These are phyloP conservation scores for Darwinula stevensoni DNA, from an alignment of 2,888 invertebrate species.

Conservation along the genomic window DNA sequence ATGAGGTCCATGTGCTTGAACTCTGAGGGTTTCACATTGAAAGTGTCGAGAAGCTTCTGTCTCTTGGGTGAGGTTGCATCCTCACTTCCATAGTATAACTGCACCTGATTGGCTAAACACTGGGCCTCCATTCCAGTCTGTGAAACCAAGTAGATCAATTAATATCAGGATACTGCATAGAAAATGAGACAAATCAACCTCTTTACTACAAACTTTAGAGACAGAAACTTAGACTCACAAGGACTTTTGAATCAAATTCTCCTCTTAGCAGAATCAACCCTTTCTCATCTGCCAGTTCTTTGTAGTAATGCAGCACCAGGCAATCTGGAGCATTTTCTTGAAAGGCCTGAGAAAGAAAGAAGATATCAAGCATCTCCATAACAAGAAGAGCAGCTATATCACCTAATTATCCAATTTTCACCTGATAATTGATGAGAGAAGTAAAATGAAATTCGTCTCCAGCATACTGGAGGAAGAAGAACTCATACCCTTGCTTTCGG, in stretches of 20 bases:
- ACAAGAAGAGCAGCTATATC: not conserved
- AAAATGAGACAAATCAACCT: too few species aligned
- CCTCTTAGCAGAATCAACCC: conserved; percentile 54
- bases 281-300: conserved; percentile 35
- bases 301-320: conserved; percentile 43
- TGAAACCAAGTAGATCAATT: conserved; percentile 8
- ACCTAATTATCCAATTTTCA: too few species aligned
- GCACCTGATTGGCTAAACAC: conserved; percentile 53
- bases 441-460: conserved; percentile 49
- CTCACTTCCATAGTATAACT: conserved; percentile 44
- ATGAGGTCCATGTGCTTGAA: conserved; percentile 60
- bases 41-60: conserved; percentile 29
- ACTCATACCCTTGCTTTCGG: conserved; percentile 52
- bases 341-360: conserved; percentile 25
- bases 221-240: conserved; percentile 9
- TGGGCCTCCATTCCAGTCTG: conserved; percentile 41
- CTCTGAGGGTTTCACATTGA: conserved; percentile 34
- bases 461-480: conserved; percentile 42
- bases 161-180: conserved; percentile 1
- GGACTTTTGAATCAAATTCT: conserved; percentile 33
- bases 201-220: too few species aligned
- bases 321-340: conserved; percentile 70
- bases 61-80: conserved; percentile 31
- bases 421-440: conserved; percentile 52
- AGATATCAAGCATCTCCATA: not conserved